These are phyloP conservation scores for Drosophila macrospina DNA, from an alignment of 2,888 invertebrate genomes.

Conservation along the genomic window DNA sequence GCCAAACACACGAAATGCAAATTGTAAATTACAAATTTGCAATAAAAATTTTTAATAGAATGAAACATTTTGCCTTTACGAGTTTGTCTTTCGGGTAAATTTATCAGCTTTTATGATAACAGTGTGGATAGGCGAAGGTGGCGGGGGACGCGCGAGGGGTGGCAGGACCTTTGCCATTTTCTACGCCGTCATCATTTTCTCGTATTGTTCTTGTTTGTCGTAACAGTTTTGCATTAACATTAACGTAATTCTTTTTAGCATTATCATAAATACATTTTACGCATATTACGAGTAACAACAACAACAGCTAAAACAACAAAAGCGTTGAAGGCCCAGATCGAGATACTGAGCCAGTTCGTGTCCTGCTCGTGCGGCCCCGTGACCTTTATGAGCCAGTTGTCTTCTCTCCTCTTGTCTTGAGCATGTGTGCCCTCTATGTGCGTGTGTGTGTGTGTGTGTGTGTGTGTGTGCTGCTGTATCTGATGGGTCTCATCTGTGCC, in stretches of 20 bases:
- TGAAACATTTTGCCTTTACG: slow-evolving; percentile 83
- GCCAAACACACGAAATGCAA: slow-evolving; percentile 82
- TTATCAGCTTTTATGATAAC: slow-evolving; percentile 81
- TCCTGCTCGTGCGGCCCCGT: slow-evolving; percentile 1
- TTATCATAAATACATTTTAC: slow-evolving; percentile 84
- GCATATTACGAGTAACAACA: slow-evolving; percentile 71
- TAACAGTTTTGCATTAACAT: slow-evolving; percentile 82
- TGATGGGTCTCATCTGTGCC: slow-evolving; percentile 46
- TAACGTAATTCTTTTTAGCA: slow-evolving; percentile 82
- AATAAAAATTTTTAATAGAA: slow-evolving; percentile 84
- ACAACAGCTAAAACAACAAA: not conserved
- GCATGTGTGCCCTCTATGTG: slow-evolving; percentile 14
- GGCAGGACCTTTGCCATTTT: slow-evolving; percentile 43
- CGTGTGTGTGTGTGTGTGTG: slow-evolving; percentile 7
- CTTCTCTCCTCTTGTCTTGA: slow-evolving; percentile 12
- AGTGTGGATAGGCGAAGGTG: slow-evolving; percentile 2
- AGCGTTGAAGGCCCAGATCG: slow-evolving; percentile 4
- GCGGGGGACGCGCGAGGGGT: not conserved
- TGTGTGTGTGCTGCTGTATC: slow-evolving; percentile 3
- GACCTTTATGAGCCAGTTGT: slow-evolving; percentile 45
- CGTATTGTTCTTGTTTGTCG: slow-evolving; percentile 77
- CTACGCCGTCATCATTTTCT: slow-evolving; percentile 73
- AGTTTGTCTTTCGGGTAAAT: slow-evolving; percentile 77
- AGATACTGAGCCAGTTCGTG: not conserved
- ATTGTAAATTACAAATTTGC: slow-evolving; percentile 85